These are phyloP conservation scores for Oreochromis tanganicae DNA, from an alignment of 2,113 vertebrate genomes.

Conservation along the genomic window DNA sequence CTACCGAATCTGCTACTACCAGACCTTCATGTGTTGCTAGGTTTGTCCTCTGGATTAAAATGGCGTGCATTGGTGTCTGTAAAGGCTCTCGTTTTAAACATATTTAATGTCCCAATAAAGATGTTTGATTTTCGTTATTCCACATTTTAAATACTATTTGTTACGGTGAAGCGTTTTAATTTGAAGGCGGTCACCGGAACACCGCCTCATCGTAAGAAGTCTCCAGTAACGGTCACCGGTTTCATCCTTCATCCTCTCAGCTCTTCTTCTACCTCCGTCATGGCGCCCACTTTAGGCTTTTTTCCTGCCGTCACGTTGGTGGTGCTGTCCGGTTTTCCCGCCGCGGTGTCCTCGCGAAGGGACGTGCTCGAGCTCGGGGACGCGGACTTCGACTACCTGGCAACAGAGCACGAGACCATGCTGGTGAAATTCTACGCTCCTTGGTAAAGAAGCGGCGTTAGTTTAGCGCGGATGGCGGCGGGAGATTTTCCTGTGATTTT, in stretches of 20 bases:
- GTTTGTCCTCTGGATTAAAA: rapidly evolving
- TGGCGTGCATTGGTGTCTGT: neutral
- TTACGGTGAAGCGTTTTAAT: neutral
- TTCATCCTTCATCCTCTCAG: too few species aligned
- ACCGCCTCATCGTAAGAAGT: neutral
- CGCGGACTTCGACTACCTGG: constrained; percentile 70
- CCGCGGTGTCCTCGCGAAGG: neutral
- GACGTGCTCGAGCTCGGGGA: constrained; percentile 68
- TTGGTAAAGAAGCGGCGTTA: constrained; percentile 50
- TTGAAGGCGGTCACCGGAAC: neutral
- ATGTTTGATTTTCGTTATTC: neutral
- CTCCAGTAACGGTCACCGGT: neutral
- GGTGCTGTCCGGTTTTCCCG: neutral
- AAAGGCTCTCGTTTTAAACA: neutral
- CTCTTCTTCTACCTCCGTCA: neutral
- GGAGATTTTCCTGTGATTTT: neutral
- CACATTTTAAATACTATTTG: neutral
- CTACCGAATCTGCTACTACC: neutral
- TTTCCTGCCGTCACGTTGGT: neutral
- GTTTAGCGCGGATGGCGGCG: neutral
- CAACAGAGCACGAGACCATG: constrained; percentile 71
- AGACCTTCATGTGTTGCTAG: neutral
- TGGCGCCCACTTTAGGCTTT: neutral
- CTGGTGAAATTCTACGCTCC: constrained; percentile 75
- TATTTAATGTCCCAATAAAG: neutral